A percentile compares a stretch with the other conserved stretches of the same genome.
phyloP scores from a whole-genome alignment of 2,113 vertebrate genomes.

The Noturus placidus region DNA sequence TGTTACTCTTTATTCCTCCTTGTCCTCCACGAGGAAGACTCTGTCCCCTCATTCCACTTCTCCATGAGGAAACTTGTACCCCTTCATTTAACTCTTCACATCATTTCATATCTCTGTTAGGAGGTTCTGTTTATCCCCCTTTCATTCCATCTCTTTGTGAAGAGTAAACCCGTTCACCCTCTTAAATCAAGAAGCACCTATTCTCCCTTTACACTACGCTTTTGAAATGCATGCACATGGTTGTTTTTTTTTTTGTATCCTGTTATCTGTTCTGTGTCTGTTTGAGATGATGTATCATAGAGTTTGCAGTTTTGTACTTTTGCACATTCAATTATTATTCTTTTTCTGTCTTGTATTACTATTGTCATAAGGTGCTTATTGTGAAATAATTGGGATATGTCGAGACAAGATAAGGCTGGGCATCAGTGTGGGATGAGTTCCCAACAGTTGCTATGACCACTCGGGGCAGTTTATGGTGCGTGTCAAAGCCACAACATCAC shows the following conservation, averaged over 20 bases:
- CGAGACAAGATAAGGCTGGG: constrained; percentile 20
- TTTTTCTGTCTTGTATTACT: constrained; percentile 65
- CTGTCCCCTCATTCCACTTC: constrained; percentile 33
- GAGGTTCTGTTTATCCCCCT: constrained; percentile 10
- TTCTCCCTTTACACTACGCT: constrained; percentile 66
- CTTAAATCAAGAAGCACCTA: constrained; percentile 11
- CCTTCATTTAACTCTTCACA: constrained; percentile 33
- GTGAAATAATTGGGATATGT: constrained; percentile 21
- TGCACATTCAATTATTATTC: constrained; percentile 89
- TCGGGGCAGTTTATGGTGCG: background rate
- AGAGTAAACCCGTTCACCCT: background rate
- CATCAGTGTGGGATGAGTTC: constrained; percentile 30
- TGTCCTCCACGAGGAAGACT: constrained; percentile 60
- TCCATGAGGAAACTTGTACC: constrained; percentile 25
- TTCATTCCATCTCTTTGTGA: constrained; percentile 27
- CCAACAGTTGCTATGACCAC: constrained; percentile 18
- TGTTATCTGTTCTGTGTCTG: constrained; percentile 72
- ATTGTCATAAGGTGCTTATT: constrained; percentile 81
- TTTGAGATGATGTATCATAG: constrained; percentile 84
- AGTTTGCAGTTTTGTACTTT: constrained; percentile 94
- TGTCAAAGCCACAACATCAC: background rate
- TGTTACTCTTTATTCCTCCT: constrained; percentile 19
- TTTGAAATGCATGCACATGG: constrained; percentile 83
- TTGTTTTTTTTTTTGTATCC: constrained; percentile 63
- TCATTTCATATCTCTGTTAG: constrained; percentile 41